Evolutionary conservation across 2,888 invertebrate genomes (phyloP).

Genomic region (Acanthococcus lagerstroemiae): DNA sequence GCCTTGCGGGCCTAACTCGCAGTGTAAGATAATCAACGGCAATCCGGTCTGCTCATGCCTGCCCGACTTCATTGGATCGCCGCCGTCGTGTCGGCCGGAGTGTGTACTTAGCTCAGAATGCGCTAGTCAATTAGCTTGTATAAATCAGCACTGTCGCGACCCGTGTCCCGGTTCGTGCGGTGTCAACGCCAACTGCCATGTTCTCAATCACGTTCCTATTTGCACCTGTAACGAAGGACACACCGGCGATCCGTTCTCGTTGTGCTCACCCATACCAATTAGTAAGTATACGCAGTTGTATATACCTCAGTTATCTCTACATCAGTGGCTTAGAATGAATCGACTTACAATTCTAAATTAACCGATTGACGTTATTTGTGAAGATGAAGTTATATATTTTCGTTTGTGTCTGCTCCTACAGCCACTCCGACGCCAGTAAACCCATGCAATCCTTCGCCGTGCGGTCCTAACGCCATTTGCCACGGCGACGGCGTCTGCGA

Average conservation of each 20-base stretch:
- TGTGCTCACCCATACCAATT: conserved; percentile 50
- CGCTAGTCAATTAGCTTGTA: conserved; percentile 50
- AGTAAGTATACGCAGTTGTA: conserved; percentile 32
- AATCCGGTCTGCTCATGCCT: conserved; percentile 63
- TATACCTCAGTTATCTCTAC: not conserved
- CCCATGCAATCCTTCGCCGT: conserved; percentile 44
- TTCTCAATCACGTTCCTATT: conserved; percentile 60
- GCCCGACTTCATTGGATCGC: conserved; percentile 59
- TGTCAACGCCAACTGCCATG: conserved; percentile 55
- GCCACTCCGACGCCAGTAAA: conserved; percentile 39
- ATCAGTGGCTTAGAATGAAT: not conserved
- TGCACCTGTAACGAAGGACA: conserved; percentile 58
- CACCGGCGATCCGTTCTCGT: conserved; percentile 55
- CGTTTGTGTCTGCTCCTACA: conserved; percentile 36
- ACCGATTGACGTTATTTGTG: too few species aligned
- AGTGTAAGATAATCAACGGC: conserved; percentile 56
- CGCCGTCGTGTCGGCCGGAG: conserved; percentile 68
- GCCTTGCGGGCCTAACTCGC: conserved; percentile 67
- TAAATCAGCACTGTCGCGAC: conserved; percentile 57
- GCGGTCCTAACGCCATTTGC: conserved; percentile 49
- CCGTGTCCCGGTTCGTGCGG: conserved; percentile 63
- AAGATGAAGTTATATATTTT: not conserved
- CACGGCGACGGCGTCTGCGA: conserved; percentile 40
- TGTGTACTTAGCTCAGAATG: conserved; percentile 46
- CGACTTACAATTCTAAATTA: not conserved